phyloP scores from a whole-genome alignment of 1,140 invertebrate genomes.

The Diploscapter pachys region DNA sequence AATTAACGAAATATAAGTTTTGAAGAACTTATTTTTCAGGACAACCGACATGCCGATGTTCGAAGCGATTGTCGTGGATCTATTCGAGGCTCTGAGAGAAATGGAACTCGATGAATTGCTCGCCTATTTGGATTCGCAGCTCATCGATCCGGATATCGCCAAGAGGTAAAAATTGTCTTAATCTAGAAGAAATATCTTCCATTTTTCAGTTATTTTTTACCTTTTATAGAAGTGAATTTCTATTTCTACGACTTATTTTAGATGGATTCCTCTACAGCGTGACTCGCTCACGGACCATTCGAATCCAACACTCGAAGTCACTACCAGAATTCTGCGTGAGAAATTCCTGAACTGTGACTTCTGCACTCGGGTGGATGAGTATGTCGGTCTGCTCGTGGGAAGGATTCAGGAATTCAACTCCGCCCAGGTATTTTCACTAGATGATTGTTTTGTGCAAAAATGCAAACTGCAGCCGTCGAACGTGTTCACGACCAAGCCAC shows the following conservation, averaged over 20 bases:
- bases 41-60: constrained; percentile 7
- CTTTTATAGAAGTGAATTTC: neutral
- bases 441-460: neutral
- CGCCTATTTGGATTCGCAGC: constrained; percentile 10
- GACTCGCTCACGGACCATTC: neutral
- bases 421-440: neutral
- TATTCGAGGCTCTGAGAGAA: constrained; percentile 25
- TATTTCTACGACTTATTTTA: constrained; percentile 6
- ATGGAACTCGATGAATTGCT: constrained; percentile 13
- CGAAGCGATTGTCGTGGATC: constrained; percentile 12
- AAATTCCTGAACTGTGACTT: constrained; percentile 6
- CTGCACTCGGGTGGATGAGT: constrained; percentile 17
- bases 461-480: constrained; percentile 1
- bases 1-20: too few species aligned
- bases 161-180: constrained; percentile 11
- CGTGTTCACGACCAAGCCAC: neutral
- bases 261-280: constrained; percentile 20
- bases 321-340: constrained; percentile 10
- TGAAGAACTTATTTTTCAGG: neutral
- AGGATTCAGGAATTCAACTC: constrained; percentile 22
- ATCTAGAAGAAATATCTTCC: neutral
- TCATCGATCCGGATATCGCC: constrained; percentile 10
- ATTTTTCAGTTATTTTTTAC: constrained; percentile 5
- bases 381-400: neutral
- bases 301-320: constrained; percentile 7